phyloP scores from a whole-genome alignment of 2,888 invertebrate genomes.

The Parascotia fuliginaria region DNA sequence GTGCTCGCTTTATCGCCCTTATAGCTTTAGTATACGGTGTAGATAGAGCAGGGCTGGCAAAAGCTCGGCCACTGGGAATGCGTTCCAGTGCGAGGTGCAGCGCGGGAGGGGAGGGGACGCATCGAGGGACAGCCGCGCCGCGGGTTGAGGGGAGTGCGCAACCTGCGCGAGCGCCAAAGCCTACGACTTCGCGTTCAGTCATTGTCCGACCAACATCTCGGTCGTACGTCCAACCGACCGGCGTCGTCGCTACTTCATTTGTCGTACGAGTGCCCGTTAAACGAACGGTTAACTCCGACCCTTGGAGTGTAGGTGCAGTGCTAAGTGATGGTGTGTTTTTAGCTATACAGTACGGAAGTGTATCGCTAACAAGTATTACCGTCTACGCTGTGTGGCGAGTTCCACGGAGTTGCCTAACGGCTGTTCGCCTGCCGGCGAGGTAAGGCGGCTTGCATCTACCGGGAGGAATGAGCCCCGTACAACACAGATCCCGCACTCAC shows the following conservation, averaged over 20 bases:
- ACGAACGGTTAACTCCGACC: slow-evolving; percentile 72
- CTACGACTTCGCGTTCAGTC: slow-evolving; percentile 74
- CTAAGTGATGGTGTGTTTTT: slow-evolving; percentile 82
- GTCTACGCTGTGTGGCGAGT: slow-evolving; percentile 70
- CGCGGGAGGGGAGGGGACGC: slow-evolving; percentile 31
- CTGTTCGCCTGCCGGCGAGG: slow-evolving; percentile 81
- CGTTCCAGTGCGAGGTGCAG: slow-evolving; percentile 61
- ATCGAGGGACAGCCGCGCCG: slow-evolving; percentile 36
- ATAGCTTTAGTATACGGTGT: slow-evolving; percentile 62
- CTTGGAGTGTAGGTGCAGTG: slow-evolving; percentile 79
- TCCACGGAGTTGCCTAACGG: slow-evolving; percentile 77
- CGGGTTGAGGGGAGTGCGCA: slow-evolving; percentile 43
- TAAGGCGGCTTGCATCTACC: slow-evolving; percentile 77
- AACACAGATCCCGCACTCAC: slow-evolving; percentile 80
- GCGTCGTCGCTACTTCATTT: slow-evolving; percentile 75
- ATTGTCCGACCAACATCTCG: slow-evolving; percentile 80
- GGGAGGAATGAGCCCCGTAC: slow-evolving; percentile 85
- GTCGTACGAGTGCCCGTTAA: slow-evolving; percentile 77
- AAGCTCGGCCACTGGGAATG: slow-evolving; percentile 70
- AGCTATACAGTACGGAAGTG: slow-evolving; percentile 79
- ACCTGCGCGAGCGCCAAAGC: slow-evolving; percentile 72
- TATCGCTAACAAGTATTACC: slow-evolving; percentile 81
- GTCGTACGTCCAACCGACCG: slow-evolving; percentile 71
- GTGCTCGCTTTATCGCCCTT: slow-evolving; percentile 66
- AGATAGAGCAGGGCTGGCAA: slow-evolving; percentile 68